These are phyloP conservation scores for Myiopsitta monachus DNA, from an alignment of 2,113 vertebrate species.

Conservation along the genomic window DNA sequence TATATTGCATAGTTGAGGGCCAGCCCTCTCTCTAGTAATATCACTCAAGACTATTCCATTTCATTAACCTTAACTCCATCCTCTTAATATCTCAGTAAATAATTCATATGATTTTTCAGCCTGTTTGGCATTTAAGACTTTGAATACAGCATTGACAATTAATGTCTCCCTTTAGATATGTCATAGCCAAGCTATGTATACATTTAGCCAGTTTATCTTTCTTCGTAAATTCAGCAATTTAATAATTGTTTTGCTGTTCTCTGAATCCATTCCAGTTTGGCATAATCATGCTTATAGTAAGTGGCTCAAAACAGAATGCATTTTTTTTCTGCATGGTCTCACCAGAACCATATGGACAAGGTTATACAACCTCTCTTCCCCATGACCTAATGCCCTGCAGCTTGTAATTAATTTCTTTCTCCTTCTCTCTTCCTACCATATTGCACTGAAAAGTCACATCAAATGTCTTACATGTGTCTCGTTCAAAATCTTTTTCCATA, in stretches of 20 bases:
- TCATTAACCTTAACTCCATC: background rate
- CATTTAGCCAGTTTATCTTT: constrained; percentile 47
- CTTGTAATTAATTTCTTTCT: background rate
- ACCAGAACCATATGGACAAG: background rate
- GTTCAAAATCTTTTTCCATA: background rate
- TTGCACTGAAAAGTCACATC: background rate
- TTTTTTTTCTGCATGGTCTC: constrained; percentile 3
- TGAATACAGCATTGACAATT: background rate
- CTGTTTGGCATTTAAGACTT: background rate
- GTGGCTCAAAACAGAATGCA: background rate
- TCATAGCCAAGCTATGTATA: constrained; percentile 8
- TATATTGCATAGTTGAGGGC: background rate
- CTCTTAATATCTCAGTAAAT: constrained; percentile 22
- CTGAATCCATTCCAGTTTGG: constrained; percentile 1
- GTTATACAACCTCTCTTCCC: background rate
- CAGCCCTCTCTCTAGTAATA: background rate
- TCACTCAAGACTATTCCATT: background rate
- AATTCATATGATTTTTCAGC: background rate
- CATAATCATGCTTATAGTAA: background rate
- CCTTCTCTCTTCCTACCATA: background rate
- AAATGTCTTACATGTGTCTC: background rate
- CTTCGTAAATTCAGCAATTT: constrained; percentile 15
- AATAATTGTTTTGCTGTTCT: background rate
- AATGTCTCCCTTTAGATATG: constrained; percentile 12
- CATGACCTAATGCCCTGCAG: background rate